These are phyloP conservation scores for Oedothorax gibbosus DNA, from an alignment of 1,140 invertebrate species.

Conservation along the genomic window DNA sequence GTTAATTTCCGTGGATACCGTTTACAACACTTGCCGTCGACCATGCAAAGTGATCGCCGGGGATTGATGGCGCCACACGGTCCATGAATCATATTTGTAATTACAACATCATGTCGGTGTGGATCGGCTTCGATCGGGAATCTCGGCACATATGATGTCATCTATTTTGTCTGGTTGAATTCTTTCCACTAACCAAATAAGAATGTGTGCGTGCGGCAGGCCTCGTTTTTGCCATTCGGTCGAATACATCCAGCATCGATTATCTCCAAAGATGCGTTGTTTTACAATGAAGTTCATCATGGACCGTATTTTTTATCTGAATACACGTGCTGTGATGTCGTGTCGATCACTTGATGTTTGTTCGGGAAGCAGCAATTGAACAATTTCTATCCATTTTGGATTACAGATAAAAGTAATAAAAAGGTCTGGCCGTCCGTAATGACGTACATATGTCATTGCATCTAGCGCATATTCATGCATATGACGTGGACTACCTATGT, in stretches of 20 bases:
- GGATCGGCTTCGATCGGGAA: constrained; percentile 35
- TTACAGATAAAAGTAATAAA: constrained; percentile 72
- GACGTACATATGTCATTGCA: constrained; percentile 65
- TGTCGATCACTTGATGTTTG: constrained; percentile 65
- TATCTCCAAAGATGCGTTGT: not conserved
- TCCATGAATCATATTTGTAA: constrained; percentile 63
- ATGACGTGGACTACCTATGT: no score
- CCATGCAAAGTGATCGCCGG: constrained; percentile 62
- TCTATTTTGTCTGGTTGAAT: constrained; percentile 17
- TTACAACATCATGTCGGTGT: constrained; percentile 37
- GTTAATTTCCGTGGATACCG: constrained; percentile 34
- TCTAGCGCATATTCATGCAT: constrained; percentile 64
- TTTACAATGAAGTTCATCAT: not conserved
- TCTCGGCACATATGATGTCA: constrained; percentile 54
- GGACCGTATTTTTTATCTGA: not conserved
- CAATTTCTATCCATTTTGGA: constrained; percentile 71
- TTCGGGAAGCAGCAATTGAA: constrained; percentile 63
- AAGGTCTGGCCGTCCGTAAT: constrained; percentile 66
- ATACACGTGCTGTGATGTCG: constrained; percentile 67
- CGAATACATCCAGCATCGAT: constrained; percentile 12
- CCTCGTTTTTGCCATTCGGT: constrained; percentile 31
- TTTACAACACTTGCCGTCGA: constrained; percentile 62
- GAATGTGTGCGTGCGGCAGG: constrained; percentile 13
- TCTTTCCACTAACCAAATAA: constrained; percentile 18
- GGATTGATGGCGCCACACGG: constrained; percentile 63